Conservation (phyloP, 2,113 vertebrate genomes). For the Spea bombifrons region DNA sequence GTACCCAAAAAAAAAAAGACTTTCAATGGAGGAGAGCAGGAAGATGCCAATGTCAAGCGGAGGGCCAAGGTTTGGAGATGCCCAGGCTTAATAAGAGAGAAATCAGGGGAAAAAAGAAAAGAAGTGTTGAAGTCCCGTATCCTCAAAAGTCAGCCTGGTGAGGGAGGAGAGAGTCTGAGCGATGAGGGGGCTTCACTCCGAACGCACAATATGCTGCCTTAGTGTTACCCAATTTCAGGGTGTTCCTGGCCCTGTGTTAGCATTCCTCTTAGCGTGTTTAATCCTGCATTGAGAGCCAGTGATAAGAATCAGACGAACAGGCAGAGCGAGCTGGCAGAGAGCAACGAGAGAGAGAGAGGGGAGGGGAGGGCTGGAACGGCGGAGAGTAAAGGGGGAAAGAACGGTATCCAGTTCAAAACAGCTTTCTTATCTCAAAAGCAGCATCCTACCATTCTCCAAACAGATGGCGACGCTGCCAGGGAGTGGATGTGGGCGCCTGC, state of each 20-base stretch:
- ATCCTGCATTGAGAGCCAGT: slow-evolving; percentile 33
- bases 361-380: slow-evolving; percentile 26
- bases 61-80: not conserved
- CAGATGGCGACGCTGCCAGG: slow-evolving; percentile 43
- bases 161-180: not conserved
- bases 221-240: slow-evolving; percentile 11
- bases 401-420: slow-evolving; percentile 32
- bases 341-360: not conserved
- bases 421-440: slow-evolving; percentile 38
- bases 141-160: not conserved
- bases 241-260: slow-evolving; percentile 7
- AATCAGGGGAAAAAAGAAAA: not conserved
- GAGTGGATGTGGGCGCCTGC: slow-evolving; percentile 36
- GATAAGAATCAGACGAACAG: slow-evolving; percentile 43
- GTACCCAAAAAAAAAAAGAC: not conserved
- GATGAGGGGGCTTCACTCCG: not conserved
- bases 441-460: slow-evolving; percentile 28
- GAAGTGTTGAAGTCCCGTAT: not conserved
- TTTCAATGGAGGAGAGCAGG: not conserved
- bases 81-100: not conserved
- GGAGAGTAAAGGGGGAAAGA: slow-evolving; percentile 2
- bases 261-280: slow-evolving; percentile 42
- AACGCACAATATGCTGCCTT: not conserved
- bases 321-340: slow-evolving; percentile 35
- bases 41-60: not conserved